These are phyloP conservation scores for Lateolabrax maculatus DNA, from an alignment of 2,797 vertebrate genomes.

Conservation along the genomic window DNA sequence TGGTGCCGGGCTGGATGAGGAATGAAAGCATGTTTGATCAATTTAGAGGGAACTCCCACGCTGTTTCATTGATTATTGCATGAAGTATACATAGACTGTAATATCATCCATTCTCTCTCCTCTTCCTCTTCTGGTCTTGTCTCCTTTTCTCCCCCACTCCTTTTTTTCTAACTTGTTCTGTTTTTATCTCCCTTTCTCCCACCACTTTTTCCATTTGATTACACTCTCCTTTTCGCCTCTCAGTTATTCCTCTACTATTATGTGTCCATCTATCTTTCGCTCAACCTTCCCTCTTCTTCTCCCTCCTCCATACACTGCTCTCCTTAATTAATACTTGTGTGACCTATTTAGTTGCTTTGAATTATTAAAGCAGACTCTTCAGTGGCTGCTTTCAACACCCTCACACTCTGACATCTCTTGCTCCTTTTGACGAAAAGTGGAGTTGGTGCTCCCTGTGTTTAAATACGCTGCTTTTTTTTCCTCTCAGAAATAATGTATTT, in stretches of 20 bases:
- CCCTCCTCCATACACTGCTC: constrained; percentile 37
- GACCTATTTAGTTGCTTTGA: constrained; percentile 76
- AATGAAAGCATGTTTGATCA: constrained; percentile 44
- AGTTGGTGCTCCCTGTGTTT: not conserved
- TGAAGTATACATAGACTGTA: constrained; percentile 3
- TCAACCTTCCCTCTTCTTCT: constrained; percentile 11
- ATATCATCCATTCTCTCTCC: not conserved
- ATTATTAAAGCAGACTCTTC: constrained; percentile 65
- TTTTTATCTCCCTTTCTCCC: constrained; percentile 5
- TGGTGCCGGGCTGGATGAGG: not conserved
- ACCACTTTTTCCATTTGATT: constrained; percentile 25
- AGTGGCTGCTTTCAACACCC: constrained; percentile 37
- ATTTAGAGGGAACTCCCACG: constrained; percentile 46
- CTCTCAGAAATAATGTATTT: not conserved
- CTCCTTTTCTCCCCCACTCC: not conserved
- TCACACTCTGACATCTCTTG: constrained; percentile 36
- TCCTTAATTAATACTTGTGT: constrained; percentile 75
- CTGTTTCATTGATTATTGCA: constrained; percentile 32
- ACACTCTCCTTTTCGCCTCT: not conserved
- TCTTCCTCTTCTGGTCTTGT: not conserved
- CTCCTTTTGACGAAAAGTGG: constrained; percentile 11
- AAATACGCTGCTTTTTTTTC: not conserved
- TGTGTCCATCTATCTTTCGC: constrained; percentile 29
- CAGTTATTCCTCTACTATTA: constrained; percentile 4
- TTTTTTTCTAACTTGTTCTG: constrained; percentile 13